Evolutionary conservation across 2,113 vertebrate genomes (phyloP), one percentile per base, ranked within the genome.

Genomic region (Leiothrix lutea): DNA sequence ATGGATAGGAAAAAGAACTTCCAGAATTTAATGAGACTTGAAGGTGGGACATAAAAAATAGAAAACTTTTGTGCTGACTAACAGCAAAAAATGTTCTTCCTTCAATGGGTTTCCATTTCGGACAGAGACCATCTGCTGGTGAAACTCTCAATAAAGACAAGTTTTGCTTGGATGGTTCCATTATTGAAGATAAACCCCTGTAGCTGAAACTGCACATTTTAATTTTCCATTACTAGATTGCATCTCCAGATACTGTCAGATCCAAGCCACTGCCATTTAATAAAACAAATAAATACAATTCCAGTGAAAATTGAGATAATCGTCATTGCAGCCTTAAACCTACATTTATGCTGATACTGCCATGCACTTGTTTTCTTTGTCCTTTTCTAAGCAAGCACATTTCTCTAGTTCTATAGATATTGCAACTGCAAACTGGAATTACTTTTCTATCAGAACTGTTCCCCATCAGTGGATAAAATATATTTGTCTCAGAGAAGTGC

Each of bases 191-290:
- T 74, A 78, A 92, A 20, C 8, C 50, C 31, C 58, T 42, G 78
- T 36, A 90, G 85, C 62, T 86, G 66, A 69, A 95, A 61, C 2
- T 10, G 31, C 66, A 90, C 15, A 26, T 87, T 97, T 93, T 93
- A 85, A 93, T 90, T 96, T 95, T 80, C 78, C 57, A 65, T 75
- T 85, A 36, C 53, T 53, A 65, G 79, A 65, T 56, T 92, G 40
- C 50, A 22, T 53, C 79, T 86, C 31, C 45, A 81, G 61, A 87
- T 60, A 71, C 38, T 53, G 45, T 61, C 74, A 72, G 50, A 69
- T 81, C 31, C 29, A 48, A 79, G 31, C 1, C 12, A 58, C 18
- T 84, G 31, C 33, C 15, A 45, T 67, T 60, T 56, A 85, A 80
- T 81, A 81, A 85, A 90, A 53, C 19, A 85, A 77, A 81, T n/a